Evolutionary conservation across 2,888 invertebrate genomes (phyloP).

Genomic region (Lordiphosa fenestrarum): DNA sequence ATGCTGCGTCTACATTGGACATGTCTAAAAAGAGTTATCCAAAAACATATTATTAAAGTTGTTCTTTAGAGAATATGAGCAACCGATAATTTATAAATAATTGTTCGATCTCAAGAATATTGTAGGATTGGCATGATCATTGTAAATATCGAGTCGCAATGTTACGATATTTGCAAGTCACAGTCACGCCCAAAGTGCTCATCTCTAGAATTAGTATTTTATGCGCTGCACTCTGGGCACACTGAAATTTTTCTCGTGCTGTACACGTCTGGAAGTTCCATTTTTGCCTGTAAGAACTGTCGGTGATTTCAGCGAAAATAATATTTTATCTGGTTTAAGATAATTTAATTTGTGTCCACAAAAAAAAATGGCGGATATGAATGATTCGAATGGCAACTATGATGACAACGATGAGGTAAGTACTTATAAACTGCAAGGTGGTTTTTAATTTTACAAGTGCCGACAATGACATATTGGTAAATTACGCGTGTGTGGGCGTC

Average conservation of each 20-base stretch:
- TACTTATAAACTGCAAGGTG: slow-evolving; percentile 4
- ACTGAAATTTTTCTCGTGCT: slow-evolving; percentile 45
- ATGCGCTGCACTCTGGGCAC: slow-evolving; percentile 20
- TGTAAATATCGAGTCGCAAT: not conserved
- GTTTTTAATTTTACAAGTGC: slow-evolving; percentile 19
- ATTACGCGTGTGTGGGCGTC: slow-evolving; percentile 6
- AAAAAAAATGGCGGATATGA: slow-evolving; percentile 59
- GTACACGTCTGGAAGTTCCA: slow-evolving; percentile 44
- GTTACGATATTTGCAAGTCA: not conserved
- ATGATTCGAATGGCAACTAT: slow-evolving; percentile 74
- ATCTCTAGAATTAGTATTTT: not conserved
- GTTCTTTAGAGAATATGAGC: too few relatives aligned
- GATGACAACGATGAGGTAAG: slow-evolving; percentile 72
- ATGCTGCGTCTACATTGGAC: too few relatives aligned
- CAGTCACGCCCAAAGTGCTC: not conserved
- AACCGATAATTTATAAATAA: too few relatives aligned
- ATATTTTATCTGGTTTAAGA: not conserved
- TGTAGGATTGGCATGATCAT: too few relatives aligned
- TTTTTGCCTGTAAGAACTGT: slow-evolving; percentile 15
- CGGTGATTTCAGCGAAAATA: slow-evolving; percentile 6
- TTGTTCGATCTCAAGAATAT: too few relatives aligned
- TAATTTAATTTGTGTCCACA: too few relatives aligned
- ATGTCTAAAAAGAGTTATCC: too few relatives aligned
- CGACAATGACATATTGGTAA: slow-evolving; percentile 30
- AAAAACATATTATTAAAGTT: too few relatives aligned